Evolutionary conservation across 1,140 invertebrate genomes (phyloP), one percentile per base, ranked within the genome.

Genomic region (Calephelis virginiensis): DNA sequence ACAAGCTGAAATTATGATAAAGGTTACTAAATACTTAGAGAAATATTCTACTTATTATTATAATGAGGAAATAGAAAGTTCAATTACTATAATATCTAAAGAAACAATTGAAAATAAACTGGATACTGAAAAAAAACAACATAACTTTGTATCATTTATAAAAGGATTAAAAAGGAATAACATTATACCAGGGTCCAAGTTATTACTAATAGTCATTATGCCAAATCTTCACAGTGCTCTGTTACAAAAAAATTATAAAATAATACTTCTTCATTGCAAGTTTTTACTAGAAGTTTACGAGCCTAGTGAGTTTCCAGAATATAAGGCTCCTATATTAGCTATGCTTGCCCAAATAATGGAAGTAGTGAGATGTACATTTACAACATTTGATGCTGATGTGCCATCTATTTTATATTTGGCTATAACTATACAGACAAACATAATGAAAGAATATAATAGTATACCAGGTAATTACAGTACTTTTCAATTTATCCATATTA

Each of bases 151-250:
- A 61, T 71, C 71, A 17, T 89, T 90, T 70, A 68, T 87, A 8
- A 70, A 64, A 70, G 71, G 59, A 8, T 61, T 90, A 48, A 88
- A 86, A 64, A 62, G 59, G 13, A 14, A 60, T 64, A 67, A 80
- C 61, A 71, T 82, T 59, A 73, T 89, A 45, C 68, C 80, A 45
- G 76, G 71, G 11, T 45, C 75, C 50, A 85, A 85, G 43, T 73
- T 91, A 46, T 63, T 89, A 13, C 67, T 89, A 45, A 73, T 85
- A 40, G 75, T 89, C 50, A 81, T 89, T 38, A 89, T 91, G 86
- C 86, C 89, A 12, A 76, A 75, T 49, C 70, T 91, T 28, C 82
- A 91, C 59, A 72, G 70, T 60, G 81, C 74, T 11, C 69, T 91
- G 11, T 11, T 87, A 12, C 71, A 73, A 14, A 85, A 75, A 66